A percentile compares a stretch with the other conserved stretches of the same genome.
Evolutionary conservation across 2,113 vertebrate genomes (phyloP).

Genomic region (Phoenicopterus ruber): DNA sequence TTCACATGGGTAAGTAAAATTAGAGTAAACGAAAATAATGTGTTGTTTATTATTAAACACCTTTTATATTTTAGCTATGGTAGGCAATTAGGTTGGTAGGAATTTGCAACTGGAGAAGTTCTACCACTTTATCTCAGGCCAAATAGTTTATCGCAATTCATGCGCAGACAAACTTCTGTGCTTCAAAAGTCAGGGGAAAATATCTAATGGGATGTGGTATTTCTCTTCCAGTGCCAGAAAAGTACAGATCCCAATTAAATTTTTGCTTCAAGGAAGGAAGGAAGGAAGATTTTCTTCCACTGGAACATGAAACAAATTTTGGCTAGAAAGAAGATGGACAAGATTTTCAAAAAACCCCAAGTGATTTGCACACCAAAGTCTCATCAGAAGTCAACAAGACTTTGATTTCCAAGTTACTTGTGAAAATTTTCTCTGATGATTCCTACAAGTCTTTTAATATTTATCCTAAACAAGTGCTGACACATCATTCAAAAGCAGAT

Average conservation of each 20-base stretch:
- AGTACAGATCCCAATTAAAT: slow-evolving; percentile 9
- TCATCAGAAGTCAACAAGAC: slow-evolving; percentile 14
- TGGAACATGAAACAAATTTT: slow-evolving; percentile 14
- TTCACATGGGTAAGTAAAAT: neutral
- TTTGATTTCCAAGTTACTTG: slow-evolving; percentile 28
- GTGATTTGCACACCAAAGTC: slow-evolving; percentile 42
- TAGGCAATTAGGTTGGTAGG: neutral
- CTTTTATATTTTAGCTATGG: neutral
- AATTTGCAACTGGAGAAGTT: neutral
- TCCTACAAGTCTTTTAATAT: neutral
- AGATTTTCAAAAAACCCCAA: neutral
- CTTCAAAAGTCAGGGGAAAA: slow-evolving; percentile 2
- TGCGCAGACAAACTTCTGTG: neutral
- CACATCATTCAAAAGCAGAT: slow-evolving; percentile 41
- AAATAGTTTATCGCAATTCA: neutral
- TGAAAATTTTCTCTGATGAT: slow-evolving; percentile 30
- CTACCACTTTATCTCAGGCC: slow-evolving; percentile 23
- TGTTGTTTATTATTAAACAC: slow-evolving; percentile 8
- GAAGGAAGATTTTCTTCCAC: slow-evolving; percentile 8
- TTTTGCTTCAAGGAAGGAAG: slow-evolving; percentile 15
- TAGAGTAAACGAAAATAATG: neutral
- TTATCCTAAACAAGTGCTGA: slow-evolving; percentile 44
- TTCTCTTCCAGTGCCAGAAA: slow-evolving; percentile 11
- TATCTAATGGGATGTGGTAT: neutral
- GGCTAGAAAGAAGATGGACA: slow-evolving; percentile 25